Conservation (phyloP, 2,888 invertebrate genomes). For the Conops quadrifasciatus region DNA sequence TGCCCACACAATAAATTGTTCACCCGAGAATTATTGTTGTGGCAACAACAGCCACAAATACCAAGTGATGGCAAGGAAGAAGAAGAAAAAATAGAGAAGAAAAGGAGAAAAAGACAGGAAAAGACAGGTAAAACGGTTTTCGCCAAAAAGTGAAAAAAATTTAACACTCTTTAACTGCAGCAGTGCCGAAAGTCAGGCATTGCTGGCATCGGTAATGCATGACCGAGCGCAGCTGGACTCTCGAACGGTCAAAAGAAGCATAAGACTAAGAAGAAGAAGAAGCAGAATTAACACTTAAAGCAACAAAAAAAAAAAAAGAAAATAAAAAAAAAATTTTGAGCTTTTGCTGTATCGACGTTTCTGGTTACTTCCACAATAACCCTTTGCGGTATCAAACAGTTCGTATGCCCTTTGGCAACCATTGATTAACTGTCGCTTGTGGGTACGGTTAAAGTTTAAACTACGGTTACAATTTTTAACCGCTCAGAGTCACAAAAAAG, state of each 20-base stretch:
- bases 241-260: not conserved
- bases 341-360: no score
- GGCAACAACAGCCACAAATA: slow-evolving; percentile 32
- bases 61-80: not conserved
- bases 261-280: not conserved
- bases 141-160: not conserved
- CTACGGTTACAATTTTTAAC: not conserved
- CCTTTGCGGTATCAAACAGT: not conserved
- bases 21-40: slow-evolving; percentile 56
- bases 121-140: not conserved
- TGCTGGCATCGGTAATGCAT: not conserved
- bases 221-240: not conserved
- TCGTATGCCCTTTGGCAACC: no score
- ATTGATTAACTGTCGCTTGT: no score
- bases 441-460: no score
- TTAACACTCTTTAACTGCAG: not conserved
- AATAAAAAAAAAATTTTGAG: no score
- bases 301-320: not conserved
- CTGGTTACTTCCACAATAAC: no score
- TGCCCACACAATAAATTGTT: slow-evolving; percentile 57
- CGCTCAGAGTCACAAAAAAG: no score
- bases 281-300: not conserved
- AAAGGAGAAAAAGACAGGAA: slow-evolving; percentile 6
- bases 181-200: slow-evolving; percentile 13
- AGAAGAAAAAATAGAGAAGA: not conserved